phyloP scores from a whole-genome alignment of 2,113 vertebrate species.

The Hiodon tergisus region DNA sequence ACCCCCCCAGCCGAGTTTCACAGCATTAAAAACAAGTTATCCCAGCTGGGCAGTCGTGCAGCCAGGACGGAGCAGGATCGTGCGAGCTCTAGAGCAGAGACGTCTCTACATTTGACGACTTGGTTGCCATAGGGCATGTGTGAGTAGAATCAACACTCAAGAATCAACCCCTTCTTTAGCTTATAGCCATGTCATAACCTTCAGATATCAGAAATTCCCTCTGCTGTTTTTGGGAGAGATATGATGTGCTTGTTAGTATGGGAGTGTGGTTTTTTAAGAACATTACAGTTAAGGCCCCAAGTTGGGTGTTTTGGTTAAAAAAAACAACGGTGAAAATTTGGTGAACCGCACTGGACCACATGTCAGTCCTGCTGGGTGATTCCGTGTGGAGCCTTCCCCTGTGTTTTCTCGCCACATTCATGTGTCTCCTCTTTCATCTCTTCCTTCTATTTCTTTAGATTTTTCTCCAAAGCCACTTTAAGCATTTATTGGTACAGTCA shows the following conservation, averaged over 20 bases:
- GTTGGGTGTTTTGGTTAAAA: too few species aligned
- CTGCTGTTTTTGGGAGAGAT: background rate
- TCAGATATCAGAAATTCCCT: background rate
- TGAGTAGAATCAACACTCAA: too few species aligned
- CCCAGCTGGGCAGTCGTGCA: background rate
- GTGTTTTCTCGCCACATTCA: background rate
- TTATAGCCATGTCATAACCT: background rate
- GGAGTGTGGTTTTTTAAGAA: too few species aligned
- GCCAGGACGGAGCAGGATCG: background rate
- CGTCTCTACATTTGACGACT: background rate
- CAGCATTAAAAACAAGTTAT: constrained; percentile 16
- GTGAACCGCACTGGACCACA: background rate
- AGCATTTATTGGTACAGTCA: constrained; percentile 40
- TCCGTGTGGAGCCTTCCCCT: background rate
- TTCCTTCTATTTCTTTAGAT: background rate
- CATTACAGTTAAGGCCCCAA: too few species aligned
- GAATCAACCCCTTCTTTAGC: background rate
- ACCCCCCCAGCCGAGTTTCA: background rate
- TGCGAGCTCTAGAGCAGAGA: background rate
- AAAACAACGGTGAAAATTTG: background rate
- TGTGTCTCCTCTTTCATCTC: constrained; percentile 27
- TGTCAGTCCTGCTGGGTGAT: background rate
- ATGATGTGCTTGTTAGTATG: background rate
- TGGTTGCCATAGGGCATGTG: too few species aligned
- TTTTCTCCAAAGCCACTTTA: constrained; percentile 21